Conservation (phyloP, 2,888 invertebrate genomes). For the Drosophila engyochracea region DNA sequence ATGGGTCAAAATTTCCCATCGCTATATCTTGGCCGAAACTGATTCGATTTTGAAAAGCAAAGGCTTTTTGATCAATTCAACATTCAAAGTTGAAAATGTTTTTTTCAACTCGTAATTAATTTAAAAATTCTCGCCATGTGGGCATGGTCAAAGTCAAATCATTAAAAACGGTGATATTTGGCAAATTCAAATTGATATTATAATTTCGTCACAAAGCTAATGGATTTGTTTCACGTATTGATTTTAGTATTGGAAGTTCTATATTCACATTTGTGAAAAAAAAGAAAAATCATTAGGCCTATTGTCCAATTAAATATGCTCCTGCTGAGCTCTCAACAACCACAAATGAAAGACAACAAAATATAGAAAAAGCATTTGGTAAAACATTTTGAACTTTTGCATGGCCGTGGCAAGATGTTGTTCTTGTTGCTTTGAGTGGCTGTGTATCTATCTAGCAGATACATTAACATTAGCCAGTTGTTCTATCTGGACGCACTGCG, state of each 20-base stretch:
- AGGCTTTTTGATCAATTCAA: not conserved
- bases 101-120: not conserved
- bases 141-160: not conserved
- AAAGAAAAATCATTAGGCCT: constrained; percentile 15
- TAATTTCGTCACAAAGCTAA: not conserved
- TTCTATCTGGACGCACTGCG: constrained; percentile 72
- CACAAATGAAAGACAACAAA: constrained; percentile 11
- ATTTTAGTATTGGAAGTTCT: constrained; percentile 1
- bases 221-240: constrained; percentile 8
- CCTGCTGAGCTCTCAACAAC: constrained; percentile 43
- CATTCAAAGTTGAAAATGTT: not conserved
- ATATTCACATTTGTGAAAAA: not conserved
- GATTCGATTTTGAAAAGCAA: not conserved
- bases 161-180: not conserved
- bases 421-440: constrained; percentile 15
- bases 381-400: constrained; percentile 64
- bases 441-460: constrained; percentile 61
- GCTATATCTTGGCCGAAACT: not conserved
- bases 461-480: constrained; percentile 74
- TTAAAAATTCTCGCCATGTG: not conserved
- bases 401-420: constrained; percentile 38
- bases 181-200: constrained; percentile 2
- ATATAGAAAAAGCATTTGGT: constrained; percentile 65
- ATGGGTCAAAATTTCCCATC: not conserved
- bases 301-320: constrained; percentile 33